These are phyloP conservation scores for Pipra filicauda DNA, from an alignment of 2,113 vertebrate genomes.

Conservation along the genomic window DNA sequence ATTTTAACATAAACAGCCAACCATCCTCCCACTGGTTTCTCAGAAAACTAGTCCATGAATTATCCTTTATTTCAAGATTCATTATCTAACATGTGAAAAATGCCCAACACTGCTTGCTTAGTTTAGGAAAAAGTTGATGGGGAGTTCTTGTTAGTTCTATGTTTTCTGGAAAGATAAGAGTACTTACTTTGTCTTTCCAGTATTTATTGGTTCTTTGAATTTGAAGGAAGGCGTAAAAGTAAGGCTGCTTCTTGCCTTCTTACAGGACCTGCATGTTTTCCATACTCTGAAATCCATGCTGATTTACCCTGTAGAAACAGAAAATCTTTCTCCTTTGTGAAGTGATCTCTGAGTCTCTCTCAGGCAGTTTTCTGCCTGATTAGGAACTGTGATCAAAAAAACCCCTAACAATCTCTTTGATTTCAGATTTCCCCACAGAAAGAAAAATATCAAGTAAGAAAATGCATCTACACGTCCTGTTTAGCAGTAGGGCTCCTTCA, in stretches of 20 bases:
- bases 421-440: background rate
- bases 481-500: background rate
- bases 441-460: background rate
- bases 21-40: background rate
- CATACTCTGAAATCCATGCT: background rate
- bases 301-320: background rate
- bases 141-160: background rate
- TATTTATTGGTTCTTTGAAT: constrained; percentile 1
- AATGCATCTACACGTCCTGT: background rate
- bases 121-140: background rate
- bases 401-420: background rate
- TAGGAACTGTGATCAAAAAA: background rate
- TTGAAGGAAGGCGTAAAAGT: background rate
- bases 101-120: background rate
- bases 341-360: background rate
- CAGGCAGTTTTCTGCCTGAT: background rate
- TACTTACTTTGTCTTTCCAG: background rate
- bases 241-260: background rate
- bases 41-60: background rate
- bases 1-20: constrained; percentile 7
- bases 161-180: background rate
- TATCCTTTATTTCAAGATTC: background rate
- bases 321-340: background rate
- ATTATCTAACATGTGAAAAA: background rate
- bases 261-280: background rate